Conservation (phyloP, 2,113 vertebrate species). For the Manacus vitellinus region DNA sequence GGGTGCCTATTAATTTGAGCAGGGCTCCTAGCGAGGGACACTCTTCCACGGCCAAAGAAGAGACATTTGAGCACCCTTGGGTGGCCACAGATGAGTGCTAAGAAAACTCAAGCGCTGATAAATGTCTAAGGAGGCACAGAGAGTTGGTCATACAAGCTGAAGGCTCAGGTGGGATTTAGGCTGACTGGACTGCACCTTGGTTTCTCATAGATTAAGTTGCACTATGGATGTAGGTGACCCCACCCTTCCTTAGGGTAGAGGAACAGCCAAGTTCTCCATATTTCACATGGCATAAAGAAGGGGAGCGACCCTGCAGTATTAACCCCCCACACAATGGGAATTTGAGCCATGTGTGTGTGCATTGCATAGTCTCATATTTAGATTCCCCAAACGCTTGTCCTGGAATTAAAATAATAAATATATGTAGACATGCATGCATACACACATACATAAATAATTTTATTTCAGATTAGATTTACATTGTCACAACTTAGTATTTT, state of each 20-base stretch:
- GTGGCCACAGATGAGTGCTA: background rate
- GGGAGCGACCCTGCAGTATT: background rate
- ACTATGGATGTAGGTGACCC: background rate
- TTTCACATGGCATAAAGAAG: accelerated
- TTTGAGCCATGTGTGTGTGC: background rate
- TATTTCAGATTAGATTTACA: background rate
- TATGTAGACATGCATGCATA: background rate
- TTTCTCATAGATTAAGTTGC: background rate
- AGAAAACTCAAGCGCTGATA: background rate
- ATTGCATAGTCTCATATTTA: background rate
- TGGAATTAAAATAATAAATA: background rate
- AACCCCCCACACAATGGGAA: background rate
- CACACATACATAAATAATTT: background rate
- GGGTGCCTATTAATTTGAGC: background rate
- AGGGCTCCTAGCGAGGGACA: background rate
- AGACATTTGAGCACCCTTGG: background rate
- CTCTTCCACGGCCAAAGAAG: background rate
- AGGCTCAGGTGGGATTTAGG: background rate
- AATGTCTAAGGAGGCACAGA: background rate
- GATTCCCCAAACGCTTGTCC: background rate
- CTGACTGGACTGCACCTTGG: background rate
- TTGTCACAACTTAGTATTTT: background rate
- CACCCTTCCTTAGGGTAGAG: background rate
- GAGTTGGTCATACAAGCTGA: background rate
- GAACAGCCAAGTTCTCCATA: background rate